Percentiles rank a stretch among this genome's conserved stretches.
phyloP scores from a whole-genome alignment of 2,113 vertebrate species.

The Bufo gargarizans region DNA sequence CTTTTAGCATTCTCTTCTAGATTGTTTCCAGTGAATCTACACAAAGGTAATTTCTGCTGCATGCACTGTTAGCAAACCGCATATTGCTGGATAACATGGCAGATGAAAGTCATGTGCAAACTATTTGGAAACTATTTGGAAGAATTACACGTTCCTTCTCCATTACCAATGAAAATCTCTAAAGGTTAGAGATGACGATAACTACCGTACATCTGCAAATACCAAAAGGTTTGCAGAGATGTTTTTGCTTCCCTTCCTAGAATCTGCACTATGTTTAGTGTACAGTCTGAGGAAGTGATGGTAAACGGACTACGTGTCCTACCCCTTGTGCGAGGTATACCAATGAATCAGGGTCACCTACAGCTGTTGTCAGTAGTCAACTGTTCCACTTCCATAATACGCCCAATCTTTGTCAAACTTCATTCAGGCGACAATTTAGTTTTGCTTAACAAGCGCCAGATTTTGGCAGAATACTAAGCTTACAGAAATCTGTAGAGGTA shows the following conservation, averaged over 20 bases:
- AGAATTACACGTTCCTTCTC: background rate
- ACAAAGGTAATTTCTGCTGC: background rate
- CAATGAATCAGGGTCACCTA: too few species aligned
- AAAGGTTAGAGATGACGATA: background rate
- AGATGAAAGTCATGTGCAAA: background rate
- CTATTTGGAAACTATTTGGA: background rate
- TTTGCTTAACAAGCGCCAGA: too few species aligned
- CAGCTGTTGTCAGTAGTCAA: too few species aligned
- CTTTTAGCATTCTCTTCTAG: too few species aligned
- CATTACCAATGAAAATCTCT: background rate
- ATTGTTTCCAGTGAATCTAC: background rate
- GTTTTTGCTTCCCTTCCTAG: background rate
- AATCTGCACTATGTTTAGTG: background rate
- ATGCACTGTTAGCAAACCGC: background rate
- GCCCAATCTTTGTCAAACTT: too few species aligned
- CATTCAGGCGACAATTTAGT: too few species aligned
- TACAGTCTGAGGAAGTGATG: background rate
- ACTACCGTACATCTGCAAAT: background rate
- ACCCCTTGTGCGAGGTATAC: too few species aligned
- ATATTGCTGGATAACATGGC: background rate
- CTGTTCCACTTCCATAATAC: too few species aligned
- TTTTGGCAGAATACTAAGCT: background rate
- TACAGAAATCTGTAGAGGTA: background rate
- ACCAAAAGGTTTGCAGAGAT: background rate
- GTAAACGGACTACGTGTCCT: background rate